Base-by-base conservation (phyloP, 1,140 invertebrate genomes). In the Eueides isabella region DNA sequence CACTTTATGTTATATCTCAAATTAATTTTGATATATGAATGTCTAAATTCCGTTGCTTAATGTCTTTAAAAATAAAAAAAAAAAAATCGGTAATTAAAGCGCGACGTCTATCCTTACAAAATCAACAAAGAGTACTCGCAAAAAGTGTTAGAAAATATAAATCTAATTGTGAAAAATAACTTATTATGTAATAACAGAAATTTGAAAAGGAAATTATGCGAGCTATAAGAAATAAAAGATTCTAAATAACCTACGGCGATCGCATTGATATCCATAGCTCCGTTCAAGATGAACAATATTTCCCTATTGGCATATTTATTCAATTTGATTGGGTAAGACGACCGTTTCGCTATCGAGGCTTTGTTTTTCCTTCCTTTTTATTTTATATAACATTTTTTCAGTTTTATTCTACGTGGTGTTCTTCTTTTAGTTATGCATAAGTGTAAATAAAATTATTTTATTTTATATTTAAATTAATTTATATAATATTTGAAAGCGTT, bases 241-340 rank as follows among this genome's bases (percentile, higher is more conserved):
- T 48, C 16, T 9, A 19, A 48, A 23, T 48, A 48, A 7, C 41
- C 41, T n/a, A 19, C 2, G 6, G 41, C n/a, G 41, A 48, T n/a
- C 41, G 41, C n/a, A 2, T 9, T 48, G 41, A 9, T 0, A 48
- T 19, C 41, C 38, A 41, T 41, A 5, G 41, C 41, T 6, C 6
- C 41, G n/a, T 19, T 19, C 41, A 16, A 48, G 41, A 48, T 48
- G n/a, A 48, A 48, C 41, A 48, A 48, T 48, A 48, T 48, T 48
- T 48, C 41, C 41, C 41, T 48, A 48, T 48, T 23, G 41, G 41
- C 41, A 19, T 48, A 48, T 48, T 48, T 19, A 48, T 48, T 48
- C 41, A 48, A 48, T 48, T 48, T 23, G 0, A 48, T 48, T 19
- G 41, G 41, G 41, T 19, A 48, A 48, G 6, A 48, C 2, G 41